Evolutionary conservation across 37 sponge, comb jelly and placozoan genomes (phyloP).

Genomic region (Halichondria panicea): DNA sequence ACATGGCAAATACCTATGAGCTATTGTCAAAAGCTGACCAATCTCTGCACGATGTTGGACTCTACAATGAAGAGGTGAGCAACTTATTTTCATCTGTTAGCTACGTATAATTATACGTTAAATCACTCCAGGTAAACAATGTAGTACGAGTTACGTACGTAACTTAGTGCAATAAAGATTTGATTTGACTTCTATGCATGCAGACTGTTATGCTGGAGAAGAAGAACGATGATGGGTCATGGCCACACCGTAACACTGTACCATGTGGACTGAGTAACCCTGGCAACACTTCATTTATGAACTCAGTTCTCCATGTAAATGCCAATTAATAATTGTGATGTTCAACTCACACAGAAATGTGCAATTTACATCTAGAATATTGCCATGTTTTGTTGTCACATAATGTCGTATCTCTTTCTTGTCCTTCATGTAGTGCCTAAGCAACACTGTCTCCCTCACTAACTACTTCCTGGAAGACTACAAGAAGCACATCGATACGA

Average conservation of each 20-base stretch:
- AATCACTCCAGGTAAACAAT: no score
- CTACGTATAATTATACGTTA: no score
- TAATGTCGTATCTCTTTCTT: no score
- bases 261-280: constrained; percentile 86
- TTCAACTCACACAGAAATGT: no score
- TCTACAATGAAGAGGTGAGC: constrained; percentile 74
- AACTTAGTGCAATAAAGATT: no score
- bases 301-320: constrained; percentile 77
- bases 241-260: constrained; percentile 66
- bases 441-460: constrained; percentile 84
- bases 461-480: constrained; percentile 79
- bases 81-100: no score
- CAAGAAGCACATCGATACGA: constrained; percentile 78
- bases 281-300: constrained; percentile 93
- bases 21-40: constrained; percentile 43
- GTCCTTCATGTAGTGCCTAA: constrained; percentile 71
- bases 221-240: constrained; percentile 71
- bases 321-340: no score
- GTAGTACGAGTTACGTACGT: no score
- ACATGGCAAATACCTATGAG: constrained; percentile 83
- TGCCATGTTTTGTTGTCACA: no score
- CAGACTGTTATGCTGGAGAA: constrained; percentile 69
- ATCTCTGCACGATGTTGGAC: constrained; percentile 70
- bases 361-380: no score
- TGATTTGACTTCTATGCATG: no score